Percentiles rank a stretch among this genome's conserved stretches.
phyloP scores from a whole-genome alignment of 2,797 vertebrate species.

The Hippopotamyrus pictus region DNA sequence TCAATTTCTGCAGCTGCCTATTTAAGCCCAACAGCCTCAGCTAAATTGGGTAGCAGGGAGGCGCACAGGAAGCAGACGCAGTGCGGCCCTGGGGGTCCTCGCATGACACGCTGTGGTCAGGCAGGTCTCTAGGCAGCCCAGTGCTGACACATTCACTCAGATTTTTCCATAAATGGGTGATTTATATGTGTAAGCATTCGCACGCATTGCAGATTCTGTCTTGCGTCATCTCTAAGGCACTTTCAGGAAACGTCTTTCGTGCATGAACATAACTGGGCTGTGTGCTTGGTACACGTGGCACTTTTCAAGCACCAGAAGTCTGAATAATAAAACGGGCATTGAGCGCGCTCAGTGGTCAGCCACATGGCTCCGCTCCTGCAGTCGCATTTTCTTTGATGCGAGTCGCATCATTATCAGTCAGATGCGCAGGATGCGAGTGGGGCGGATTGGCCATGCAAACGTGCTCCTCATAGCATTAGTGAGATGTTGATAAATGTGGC shows the following conservation, averaged over 20 bases:
- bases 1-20: not conserved
- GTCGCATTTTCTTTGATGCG: not conserved
- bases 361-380: not conserved
- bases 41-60: not conserved
- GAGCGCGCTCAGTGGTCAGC: not conserved
- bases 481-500: conserved; percentile 1
- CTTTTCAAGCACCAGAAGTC: conserved; percentile 19
- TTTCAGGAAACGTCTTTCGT: conserved; percentile 74
- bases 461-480: not conserved
- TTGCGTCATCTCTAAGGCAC: conserved; percentile 96
- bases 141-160: not conserved
- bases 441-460: not conserved
- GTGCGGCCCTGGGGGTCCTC: not conserved
- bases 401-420: not conserved
- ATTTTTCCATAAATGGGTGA: not conserved
- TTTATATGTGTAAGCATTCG: not conserved
- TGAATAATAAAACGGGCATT: not conserved
- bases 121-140: not conserved
- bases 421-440: not conserved
- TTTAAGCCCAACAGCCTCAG: not conserved
- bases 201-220: conserved; percentile 63
- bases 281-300: conserved; percentile 8
- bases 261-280: conserved; percentile 30
- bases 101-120: not conserved
- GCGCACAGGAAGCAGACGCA: not conserved